A percentile compares a stretch with the other conserved stretches of the same genome.
phyloP scores from a whole-genome alignment of 1,140 invertebrate species.

The Drosophila nebulosa region DNA sequence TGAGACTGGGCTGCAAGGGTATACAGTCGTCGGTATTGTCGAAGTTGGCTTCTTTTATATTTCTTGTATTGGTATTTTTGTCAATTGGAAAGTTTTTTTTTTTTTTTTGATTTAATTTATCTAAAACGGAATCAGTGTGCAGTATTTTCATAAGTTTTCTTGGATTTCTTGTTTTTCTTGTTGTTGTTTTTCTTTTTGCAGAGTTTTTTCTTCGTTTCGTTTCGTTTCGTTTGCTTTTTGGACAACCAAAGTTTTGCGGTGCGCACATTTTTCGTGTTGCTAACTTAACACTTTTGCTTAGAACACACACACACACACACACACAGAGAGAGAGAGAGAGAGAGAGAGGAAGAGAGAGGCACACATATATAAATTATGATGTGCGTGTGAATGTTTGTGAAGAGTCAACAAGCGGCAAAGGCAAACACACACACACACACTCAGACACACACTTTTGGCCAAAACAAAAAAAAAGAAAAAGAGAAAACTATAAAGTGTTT shows the following conservation, averaged over 20 bases:
- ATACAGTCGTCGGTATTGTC: too few relatives aligned
- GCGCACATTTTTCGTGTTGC: constrained; percentile 70
- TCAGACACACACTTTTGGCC: constrained; percentile 19
- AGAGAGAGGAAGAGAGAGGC: constrained; percentile 22
- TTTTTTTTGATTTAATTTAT: background rate
- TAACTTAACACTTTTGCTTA: constrained; percentile 76
- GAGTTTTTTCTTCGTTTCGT: constrained; percentile 19
- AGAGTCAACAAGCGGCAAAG: constrained; percentile 64
- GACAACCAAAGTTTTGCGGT: constrained; percentile 70
- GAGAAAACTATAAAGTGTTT: constrained; percentile 67
- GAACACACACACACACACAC: constrained; percentile 36
- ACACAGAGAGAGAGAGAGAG: constrained; percentile 3
- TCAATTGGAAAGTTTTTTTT: too few relatives aligned
- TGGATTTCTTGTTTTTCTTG: background rate
- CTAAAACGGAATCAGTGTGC: constrained; percentile 1
- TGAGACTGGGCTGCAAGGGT: too few relatives aligned
- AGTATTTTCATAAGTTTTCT: background rate
- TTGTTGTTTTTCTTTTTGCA: background rate
- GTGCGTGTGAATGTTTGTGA: constrained; percentile 32
- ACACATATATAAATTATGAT: constrained; percentile 51
- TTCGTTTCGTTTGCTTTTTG: constrained; percentile 35
- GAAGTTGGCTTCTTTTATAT: too few relatives aligned
- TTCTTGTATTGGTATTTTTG: too few relatives aligned
- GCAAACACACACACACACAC: constrained; percentile 46
- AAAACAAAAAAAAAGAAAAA: constrained; percentile 21